Conservation (phyloP, 2,888 invertebrate species). For the Desoria tigrina region DNA sequence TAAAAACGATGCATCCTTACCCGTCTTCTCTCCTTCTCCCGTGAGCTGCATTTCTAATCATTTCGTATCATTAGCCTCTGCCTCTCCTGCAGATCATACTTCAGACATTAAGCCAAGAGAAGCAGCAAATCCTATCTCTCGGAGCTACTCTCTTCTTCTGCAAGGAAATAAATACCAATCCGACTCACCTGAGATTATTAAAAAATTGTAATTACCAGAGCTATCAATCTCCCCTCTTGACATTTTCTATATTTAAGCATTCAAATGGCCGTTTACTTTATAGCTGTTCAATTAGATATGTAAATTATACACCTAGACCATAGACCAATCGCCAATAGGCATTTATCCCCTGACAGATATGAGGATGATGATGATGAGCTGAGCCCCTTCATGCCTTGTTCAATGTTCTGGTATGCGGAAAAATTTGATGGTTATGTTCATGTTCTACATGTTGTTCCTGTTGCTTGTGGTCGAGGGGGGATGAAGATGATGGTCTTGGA, state of each 20-base stretch:
- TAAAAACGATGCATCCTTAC: constrained; percentile 16
- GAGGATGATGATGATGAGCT: not conserved
- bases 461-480: constrained; percentile 5
- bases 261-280: constrained; percentile 28
- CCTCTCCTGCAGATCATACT: too few relatives aligned
- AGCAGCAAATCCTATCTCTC: too few relatives aligned
- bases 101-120: too few relatives aligned
- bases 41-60: constrained; percentile 24
- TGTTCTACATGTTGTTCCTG: not conserved
- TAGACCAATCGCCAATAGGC: constrained; percentile 13
- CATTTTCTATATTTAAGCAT: constrained; percentile 26
- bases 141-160: too few relatives aligned
- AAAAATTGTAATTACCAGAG: constrained; percentile 24
- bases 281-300: constrained; percentile 36
- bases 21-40: constrained; percentile 11
- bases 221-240: constrained; percentile 26
- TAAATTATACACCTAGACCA: constrained; percentile 27
- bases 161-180: too few relatives aligned
- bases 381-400: too few relatives aligned
- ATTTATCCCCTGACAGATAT: constrained; percentile 6
- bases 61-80: constrained; percentile 10
- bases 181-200: not conserved
- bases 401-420: constrained; percentile 21
- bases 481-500: not conserved
- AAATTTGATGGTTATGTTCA: not conserved